Conservation (phyloP, 2,888 invertebrate genomes). For the Esperia sulphurella region DNA sequence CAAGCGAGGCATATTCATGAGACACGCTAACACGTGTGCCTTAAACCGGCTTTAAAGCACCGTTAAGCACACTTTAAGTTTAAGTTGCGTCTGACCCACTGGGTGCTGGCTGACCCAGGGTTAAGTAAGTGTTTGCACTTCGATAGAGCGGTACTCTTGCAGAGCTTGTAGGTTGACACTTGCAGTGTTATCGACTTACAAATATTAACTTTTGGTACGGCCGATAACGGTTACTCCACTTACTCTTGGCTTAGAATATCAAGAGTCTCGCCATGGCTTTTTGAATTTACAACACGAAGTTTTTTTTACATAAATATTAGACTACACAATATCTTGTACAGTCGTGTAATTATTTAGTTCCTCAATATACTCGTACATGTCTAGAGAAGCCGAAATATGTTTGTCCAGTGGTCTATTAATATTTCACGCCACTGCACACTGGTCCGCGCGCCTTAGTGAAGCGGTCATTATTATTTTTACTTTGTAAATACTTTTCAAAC, state of each 20-base stretch:
- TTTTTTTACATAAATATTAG: too few species aligned
- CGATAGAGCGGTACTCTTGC: constrained; percentile 18
- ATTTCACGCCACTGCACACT: too few species aligned
- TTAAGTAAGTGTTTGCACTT: constrained; percentile 42
- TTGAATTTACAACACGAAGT: too few species aligned
- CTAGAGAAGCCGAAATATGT: too few species aligned
- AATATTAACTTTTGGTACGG: constrained; percentile 27
- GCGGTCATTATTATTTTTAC: too few species aligned
- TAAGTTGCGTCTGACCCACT: constrained; percentile 57
- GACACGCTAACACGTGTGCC: constrained; percentile 13
- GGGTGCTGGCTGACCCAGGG: constrained; percentile 21
- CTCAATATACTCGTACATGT: too few species aligned
- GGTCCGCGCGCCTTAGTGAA: too few species aligned
- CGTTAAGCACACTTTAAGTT: constrained; percentile 61
- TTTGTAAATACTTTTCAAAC: too few species aligned
- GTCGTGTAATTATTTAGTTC: too few species aligned
- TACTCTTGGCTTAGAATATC: constrained; percentile 7
- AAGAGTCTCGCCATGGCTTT: too few species aligned
- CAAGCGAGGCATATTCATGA: constrained; percentile 15
- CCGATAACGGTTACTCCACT: constrained; percentile 34
- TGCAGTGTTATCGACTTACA: constrained; percentile 2
- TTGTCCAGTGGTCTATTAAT: too few species aligned
- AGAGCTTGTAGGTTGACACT: background rate
- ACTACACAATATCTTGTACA: too few species aligned
- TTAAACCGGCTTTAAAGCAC: constrained; percentile 56